Evolutionary conservation across 2,888 invertebrate species (phyloP).

Genomic region (Tortricodes alternella): DNA sequence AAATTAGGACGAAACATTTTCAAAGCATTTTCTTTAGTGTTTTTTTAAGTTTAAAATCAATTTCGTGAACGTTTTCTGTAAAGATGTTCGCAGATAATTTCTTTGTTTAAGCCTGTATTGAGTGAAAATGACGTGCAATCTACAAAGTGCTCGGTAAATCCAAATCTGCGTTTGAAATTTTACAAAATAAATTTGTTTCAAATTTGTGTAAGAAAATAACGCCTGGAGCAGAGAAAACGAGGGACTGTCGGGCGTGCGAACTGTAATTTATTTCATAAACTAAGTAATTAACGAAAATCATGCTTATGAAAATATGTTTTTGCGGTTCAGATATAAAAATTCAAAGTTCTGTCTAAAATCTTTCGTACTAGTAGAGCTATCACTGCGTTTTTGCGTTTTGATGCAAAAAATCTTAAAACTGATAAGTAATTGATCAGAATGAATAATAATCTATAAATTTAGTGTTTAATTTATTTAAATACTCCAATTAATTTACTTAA

Average conservation of each 20-base stretch:
- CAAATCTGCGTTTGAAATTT: constrained; percentile 20
- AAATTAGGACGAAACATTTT: too few relatives aligned
- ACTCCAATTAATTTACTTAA: too few relatives aligned
- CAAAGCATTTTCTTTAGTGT: neutral
- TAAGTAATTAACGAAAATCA: neutral
- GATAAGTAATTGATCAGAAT: too few relatives aligned
- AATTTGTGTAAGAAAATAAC: neutral
- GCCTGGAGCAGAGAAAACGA: neutral
- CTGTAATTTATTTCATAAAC: neutral
- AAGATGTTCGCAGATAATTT: neutral
- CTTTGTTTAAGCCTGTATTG: constrained; percentile 6
- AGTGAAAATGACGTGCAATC: constrained; percentile 22
- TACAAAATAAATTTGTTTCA: constrained; percentile 10
- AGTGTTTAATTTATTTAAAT: too few relatives aligned
- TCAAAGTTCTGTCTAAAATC: too few relatives aligned
- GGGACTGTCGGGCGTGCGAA: neutral
- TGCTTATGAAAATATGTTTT: too few relatives aligned
- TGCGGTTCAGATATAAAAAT: too few relatives aligned
- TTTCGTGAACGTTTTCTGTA: neutral
- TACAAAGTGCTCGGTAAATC: constrained; percentile 20
- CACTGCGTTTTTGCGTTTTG: too few relatives aligned
- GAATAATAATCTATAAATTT: too few relatives aligned
- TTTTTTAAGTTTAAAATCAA: neutral
- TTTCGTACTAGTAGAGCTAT: too few relatives aligned
- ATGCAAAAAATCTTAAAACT: too few relatives aligned